Evolutionary conservation across 2,888 invertebrate species (phyloP), one percentile per base, ranked within the genome.

Genomic region (Atherix ibis): DNA sequence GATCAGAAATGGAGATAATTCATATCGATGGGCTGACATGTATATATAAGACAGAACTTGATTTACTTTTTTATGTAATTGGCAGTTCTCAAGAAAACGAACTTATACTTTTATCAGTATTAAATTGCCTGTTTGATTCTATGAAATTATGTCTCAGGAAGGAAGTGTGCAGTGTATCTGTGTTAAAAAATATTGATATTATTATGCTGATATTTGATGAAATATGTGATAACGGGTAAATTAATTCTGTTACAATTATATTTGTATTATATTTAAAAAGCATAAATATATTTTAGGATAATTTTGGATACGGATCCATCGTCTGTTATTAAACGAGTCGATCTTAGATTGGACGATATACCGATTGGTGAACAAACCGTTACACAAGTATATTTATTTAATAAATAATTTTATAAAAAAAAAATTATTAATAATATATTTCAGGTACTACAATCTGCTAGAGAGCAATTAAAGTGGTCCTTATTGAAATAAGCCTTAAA

Each of bases 391-490:
- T n/a, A n/a, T n/a, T n/a, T n/a, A n/a, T n/a, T n/a, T n/a, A n/a
- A n/a, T n/a, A n/a, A n/a, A n/a, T n/a, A n/a, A n/a, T n/a, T n/a
- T n/a, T n/a, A n/a, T 18, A 16, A 13, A 14, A 19, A 13, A 31
- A 13, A 19, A 9, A 19, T 22, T 14, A 24, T 24, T 31, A 25
- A 37, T 35, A 16, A 4, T 31, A 33, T 42, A 38, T 42, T 76
- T 38, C 74, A 92, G 92, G 92, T 94, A 34, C 68, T 95, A 45
- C 92, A 92, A 64, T 87, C 91, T 30, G 95, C 95, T 39, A 91
- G 88, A 69, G 95, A 97, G 58, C 95, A 95, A 62, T 73, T 97
- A 44, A 97, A 95, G 62, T 97, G 95, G 95, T 95, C 95, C 15
- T 70, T 97, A 52, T 67, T 95, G 32, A 38, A 39, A 24, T 40